Base-by-base conservation (phyloP, 2,113 vertebrate genomes). In the Thamnophis sirtalis region DNA sequence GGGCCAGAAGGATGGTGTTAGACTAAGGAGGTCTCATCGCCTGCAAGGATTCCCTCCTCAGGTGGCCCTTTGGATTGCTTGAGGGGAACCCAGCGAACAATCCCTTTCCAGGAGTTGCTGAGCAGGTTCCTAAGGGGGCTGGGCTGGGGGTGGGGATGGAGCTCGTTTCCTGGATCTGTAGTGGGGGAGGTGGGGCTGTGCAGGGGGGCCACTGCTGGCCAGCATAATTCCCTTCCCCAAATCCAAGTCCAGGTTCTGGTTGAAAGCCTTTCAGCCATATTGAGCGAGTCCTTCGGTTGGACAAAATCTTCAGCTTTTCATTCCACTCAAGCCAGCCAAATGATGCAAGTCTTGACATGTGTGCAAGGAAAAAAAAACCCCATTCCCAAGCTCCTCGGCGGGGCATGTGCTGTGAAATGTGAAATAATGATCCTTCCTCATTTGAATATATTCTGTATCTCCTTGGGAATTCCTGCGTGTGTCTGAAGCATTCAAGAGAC, bases 241-340 rank as follows among this genome's bases (percentile, higher is more conserved):
- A 86, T 50, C 8, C 9, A 86, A 49, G 21, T 0, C 22, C 51
- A 0, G 19, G 50, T 28, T 28, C 55, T 80, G 6, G 9, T 9
- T 38, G 43, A 17, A 3, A n/a, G 26, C 28, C 3, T 43, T 80
- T 43, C 7, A 80, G 73, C 33, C 33, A 9, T 9, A 43, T 21
- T 43, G 33, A 21, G 33, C 43, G 33, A 80, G 2, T 21, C 17
- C 17, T 80, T 2, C 3, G 84, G 9, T 88, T 68, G 0, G 1
- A 5, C 0, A 0, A 92, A 88, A 24, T 3, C 49, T 8, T 0
- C 24, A 1, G 26, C 21, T 49, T 19, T n/a, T 28, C 7, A 85
- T n/a, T 28, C 9, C 0, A 21, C 73, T 68, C 48, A 85, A 85
- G 68, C 43, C n/a, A 19, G 21, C 54, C 87, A 26, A 9, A 53